Percentiles rank a stretch among this genome's conserved stretches.
Evolutionary conservation across 2,113 vertebrate species (phyloP).

Genomic region (Amblyornis subalaris): DNA sequence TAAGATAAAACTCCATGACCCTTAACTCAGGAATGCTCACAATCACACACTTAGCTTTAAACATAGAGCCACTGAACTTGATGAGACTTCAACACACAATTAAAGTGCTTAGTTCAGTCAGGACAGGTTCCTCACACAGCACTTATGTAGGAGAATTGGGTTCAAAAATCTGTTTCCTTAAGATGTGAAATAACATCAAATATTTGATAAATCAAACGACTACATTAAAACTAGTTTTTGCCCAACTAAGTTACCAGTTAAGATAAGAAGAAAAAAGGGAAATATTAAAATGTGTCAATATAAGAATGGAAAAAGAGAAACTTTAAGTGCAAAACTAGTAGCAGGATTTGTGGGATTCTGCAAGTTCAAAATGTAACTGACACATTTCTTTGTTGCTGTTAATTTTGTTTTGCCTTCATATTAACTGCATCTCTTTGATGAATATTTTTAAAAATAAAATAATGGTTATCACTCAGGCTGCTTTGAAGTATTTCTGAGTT

Average conservation of each 20-base stretch:
- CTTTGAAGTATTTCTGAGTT: constrained; percentile 59
- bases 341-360: background rate
- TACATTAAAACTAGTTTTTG: background rate
- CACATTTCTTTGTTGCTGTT: constrained; percentile 45
- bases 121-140: background rate
- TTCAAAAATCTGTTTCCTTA: background rate
- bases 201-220: background rate
- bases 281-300: background rate
- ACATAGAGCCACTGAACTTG: background rate
- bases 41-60: background rate
- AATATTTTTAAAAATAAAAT: constrained; percentile 57
- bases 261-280: background rate
- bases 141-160: background rate
- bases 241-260: background rate
- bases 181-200: background rate
- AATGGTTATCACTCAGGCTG: constrained; percentile 40
- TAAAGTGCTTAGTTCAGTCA: background rate
- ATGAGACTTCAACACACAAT: background rate
- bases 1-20: background rate
- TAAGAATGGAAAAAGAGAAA: background rate
- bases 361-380: constrained; percentile 36
- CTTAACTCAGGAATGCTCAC: background rate
- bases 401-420: constrained; percentile 47
- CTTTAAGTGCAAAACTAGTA: background rate
- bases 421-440: constrained; percentile 49